A percentile compares a stretch with the other conserved stretches of the same genome.
Evolutionary conservation across 2,888 invertebrate species (phyloP).

Genomic region (Tupiocoris notatus): DNA sequence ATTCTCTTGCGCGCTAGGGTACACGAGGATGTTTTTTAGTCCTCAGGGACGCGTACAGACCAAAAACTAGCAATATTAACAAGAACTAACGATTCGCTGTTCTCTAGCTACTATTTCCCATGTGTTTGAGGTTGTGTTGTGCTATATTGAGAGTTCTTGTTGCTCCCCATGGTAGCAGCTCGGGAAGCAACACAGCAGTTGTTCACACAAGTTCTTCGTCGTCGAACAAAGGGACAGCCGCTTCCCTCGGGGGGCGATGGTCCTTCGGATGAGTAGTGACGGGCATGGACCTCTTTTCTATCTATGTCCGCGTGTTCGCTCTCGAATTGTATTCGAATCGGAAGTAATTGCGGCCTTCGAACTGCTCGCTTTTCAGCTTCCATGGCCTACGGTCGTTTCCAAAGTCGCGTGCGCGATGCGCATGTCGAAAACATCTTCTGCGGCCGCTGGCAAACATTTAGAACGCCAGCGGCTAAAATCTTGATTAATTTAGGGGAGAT

Average conservation of each 20-base stretch:
- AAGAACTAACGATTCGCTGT: too few species aligned
- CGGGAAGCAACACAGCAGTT: slow-evolving; percentile 9
- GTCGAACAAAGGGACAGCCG: background rate
- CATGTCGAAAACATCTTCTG: slow-evolving; percentile 8
- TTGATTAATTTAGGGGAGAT: background rate
- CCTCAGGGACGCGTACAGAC: too few species aligned
- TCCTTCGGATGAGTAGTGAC: background rate
- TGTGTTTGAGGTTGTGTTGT: too few species aligned
- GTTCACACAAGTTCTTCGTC: slow-evolving; percentile 4
- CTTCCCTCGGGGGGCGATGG: slow-evolving; percentile 1
- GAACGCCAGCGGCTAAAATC: background rate
- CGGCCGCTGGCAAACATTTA: background rate
- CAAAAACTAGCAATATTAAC: too few species aligned
- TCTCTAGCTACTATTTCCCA: too few species aligned
- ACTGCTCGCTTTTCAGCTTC: background rate
- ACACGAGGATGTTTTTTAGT: too few species aligned
- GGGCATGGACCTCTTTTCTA: too few species aligned
- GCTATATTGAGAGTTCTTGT: too few species aligned
- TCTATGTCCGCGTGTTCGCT: too few species aligned
- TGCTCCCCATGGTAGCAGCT: too few species aligned
- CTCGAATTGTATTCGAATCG: background rate
- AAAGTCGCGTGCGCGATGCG: background rate
- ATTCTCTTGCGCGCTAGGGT: too few species aligned
- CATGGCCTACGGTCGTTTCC: slow-evolving; percentile 1
- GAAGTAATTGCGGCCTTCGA: slow-evolving; percentile 12